A percentile compares a stretch with the other conserved stretches of the same genome.
Evolutionary conservation across 2,888 invertebrate genomes (phyloP).

Genomic region (Hymenopus coronatus): DNA sequence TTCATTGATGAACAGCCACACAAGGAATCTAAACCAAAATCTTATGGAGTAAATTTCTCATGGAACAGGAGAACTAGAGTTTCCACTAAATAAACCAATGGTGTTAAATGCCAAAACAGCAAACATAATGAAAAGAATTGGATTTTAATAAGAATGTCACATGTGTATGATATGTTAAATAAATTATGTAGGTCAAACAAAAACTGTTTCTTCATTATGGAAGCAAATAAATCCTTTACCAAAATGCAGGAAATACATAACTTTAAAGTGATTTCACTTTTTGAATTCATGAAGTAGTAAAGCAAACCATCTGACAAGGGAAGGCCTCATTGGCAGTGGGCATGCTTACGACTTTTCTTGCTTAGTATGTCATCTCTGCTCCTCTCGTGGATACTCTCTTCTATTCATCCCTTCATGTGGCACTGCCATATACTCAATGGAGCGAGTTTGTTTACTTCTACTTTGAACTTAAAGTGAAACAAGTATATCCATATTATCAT

Average conservation of each 20-base stretch:
- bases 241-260: neutral
- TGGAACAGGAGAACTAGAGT: constrained; percentile 96
- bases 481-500: too few species aligned
- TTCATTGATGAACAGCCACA: constrained; percentile 75
- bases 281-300: too few species aligned
- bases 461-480: too few species aligned
- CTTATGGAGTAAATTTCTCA: constrained; percentile 90
- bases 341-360: too few species aligned
- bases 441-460: too few species aligned
- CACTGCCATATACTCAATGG: too few species aligned
- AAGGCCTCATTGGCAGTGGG: too few species aligned
- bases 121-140: neutral
- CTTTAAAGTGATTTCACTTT: too few species aligned
- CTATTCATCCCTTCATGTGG: too few species aligned
- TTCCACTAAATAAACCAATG: constrained; percentile 77
- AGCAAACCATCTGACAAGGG: too few species aligned
- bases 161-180: neutral
- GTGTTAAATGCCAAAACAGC: neutral
- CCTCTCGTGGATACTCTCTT: too few species aligned
- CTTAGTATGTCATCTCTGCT: too few species aligned
- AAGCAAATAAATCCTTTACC: neutral
- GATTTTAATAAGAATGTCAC: neutral
- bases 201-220: neutral
- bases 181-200: neutral
- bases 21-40: constrained; percentile 73